Base-by-base conservation (phyloP, 2,888 invertebrate genomes). In the Cerceris rybyensis region DNA sequence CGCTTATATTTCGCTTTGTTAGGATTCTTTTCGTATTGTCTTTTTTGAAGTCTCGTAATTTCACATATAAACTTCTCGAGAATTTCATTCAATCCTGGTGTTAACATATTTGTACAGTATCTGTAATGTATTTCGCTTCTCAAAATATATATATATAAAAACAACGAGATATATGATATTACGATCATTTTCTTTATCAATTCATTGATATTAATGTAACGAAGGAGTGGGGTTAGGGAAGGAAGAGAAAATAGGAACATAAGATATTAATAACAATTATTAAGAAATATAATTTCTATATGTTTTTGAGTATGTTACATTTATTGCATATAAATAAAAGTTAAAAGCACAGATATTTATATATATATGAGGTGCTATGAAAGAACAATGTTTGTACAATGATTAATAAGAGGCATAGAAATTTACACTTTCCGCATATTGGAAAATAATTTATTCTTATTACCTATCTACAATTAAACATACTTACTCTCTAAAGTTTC, bases 401-500 rank as follows among this genome's bases (percentile, higher is more conserved):
- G 28, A 28, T 28, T 52, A 60, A 8, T 52, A 68, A 46, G 11
- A 46, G 6, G 8, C 46, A 46, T 46, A 46, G 11, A 11, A 46
- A 11, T 11, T 0, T 46, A 46, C 11, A 46, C 6, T 28, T 28
- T 28, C 28, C 28, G 28, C 28, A 28, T 28, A 28, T 2, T 4
- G 11, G 11, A 46, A 11, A 8, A 46, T 46, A 46, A 11, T 46
- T 11, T 6, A 11, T 46, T 8, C 46, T 11, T 46, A 46, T 46
- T 5, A 2, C 39, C n/a, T 50, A 63, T 17, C 13, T 50, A 43
- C n/a, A 43, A 50, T 0, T n/a, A 60, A 8, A 28, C 13, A 55
- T 72, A 88, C 88, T 88, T 87, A 89, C 88, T 88, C 85, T 87
- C 88, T 84, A 86, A 88, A 90, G 68, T 86, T 86, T 60, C 81